A percentile compares a stretch with the other conserved stretches of the same genome.
Evolutionary conservation across 2,113 vertebrate genomes (phyloP).

Genomic region (Menura novaehollandiae): DNA sequence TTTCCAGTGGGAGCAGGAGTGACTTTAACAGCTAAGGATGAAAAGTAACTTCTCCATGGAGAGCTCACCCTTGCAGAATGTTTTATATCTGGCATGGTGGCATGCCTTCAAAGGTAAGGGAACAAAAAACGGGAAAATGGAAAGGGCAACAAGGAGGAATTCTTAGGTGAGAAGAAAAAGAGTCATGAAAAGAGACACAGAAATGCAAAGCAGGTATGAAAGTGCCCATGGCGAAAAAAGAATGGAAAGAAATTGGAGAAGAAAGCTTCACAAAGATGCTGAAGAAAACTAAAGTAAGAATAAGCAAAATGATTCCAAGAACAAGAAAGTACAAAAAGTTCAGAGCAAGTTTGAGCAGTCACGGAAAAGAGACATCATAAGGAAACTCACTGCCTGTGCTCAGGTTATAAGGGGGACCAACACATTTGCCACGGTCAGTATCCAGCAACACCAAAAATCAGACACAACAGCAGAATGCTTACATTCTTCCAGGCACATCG

Average conservation of each 20-base stretch:
- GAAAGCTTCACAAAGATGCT: not conserved
- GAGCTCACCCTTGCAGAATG: not conserved
- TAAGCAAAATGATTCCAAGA: not conserved
- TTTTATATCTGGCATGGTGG: not conserved
- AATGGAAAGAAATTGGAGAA: not conserved
- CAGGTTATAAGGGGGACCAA: not conserved
- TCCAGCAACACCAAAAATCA: not conserved
- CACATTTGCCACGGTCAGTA: rapidly evolving
- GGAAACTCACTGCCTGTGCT: not conserved
- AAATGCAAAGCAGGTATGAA: not conserved
- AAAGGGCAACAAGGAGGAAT: not conserved
- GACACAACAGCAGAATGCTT: not conserved
- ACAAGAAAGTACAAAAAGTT: not conserved
- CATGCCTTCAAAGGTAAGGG: not conserved
- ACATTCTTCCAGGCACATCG: not conserved
- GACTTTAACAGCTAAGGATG: not conserved
- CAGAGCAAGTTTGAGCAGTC: not conserved
- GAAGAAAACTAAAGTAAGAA: not conserved
- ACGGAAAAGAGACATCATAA: not conserved
- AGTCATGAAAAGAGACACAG: not conserved
- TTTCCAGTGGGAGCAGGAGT: not conserved
- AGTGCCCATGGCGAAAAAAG: not conserved
- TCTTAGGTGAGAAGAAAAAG: not conserved
- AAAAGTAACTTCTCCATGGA: not conserved
- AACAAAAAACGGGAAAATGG: not conserved